Conservation (phyloP, 2,888 invertebrate genomes). For the Eucriotettix oculatus region DNA sequence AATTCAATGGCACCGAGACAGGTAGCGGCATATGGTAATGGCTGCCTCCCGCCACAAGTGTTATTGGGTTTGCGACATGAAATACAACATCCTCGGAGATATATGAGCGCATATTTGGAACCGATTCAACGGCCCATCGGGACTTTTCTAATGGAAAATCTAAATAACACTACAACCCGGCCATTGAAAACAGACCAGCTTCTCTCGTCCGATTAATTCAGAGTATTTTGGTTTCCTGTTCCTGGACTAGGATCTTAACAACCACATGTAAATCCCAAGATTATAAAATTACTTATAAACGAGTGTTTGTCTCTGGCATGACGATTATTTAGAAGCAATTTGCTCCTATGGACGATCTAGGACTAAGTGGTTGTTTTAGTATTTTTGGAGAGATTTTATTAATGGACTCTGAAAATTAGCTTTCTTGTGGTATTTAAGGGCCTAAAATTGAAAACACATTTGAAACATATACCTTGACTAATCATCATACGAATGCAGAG, state of each 20-base stretch:
- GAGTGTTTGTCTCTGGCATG: too few species aligned
- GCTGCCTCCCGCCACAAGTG: background rate
- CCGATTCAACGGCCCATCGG: background rate
- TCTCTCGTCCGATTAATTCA: background rate
- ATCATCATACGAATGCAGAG: too few species aligned
- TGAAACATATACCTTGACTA: too few species aligned
- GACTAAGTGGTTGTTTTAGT: too few species aligned
- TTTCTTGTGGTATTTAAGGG: too few species aligned
- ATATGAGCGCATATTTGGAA: background rate
- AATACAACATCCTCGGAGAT: background rate
- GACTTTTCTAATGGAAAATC: background rate
- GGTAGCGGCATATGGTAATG: constrained; percentile 1
- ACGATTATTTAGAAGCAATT: too few species aligned
- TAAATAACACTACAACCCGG: background rate
- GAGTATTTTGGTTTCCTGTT: background rate
- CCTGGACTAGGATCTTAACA: background rate
- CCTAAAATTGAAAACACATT: too few species aligned
- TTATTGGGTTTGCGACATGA: background rate
- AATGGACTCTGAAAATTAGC: too few species aligned
- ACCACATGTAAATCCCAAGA: background rate
- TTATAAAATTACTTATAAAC: too few species aligned
- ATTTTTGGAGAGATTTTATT: too few species aligned
- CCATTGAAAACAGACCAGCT: background rate
- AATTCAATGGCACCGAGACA: constrained; percentile 1
- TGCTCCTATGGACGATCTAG: too few species aligned